Evolutionary conservation across 2,888 invertebrate genomes (phyloP).

Genomic region (Hypena proboscidalis): DNA sequence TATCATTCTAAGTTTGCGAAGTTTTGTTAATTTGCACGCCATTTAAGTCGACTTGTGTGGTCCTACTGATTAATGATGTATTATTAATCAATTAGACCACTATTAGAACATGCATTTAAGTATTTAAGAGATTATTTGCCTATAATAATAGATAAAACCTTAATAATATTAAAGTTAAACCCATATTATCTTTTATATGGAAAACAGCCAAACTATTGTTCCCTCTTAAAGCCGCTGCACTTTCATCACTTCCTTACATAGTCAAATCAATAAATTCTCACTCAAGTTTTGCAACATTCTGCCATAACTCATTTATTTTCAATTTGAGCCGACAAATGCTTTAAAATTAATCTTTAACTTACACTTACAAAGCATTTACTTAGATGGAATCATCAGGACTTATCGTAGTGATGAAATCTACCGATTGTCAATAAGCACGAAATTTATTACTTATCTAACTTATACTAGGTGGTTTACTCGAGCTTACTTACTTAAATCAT

Average conservation of each 20-base stretch:
- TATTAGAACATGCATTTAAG: too few relatives aligned
- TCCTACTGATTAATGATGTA: too few relatives aligned
- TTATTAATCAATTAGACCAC: too few relatives aligned
- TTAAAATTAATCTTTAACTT: constrained; percentile 25
- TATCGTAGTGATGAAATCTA: constrained; percentile 30
- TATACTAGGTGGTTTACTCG: constrained; percentile 45
- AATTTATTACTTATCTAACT: constrained; percentile 39
- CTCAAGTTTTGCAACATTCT: constrained; percentile 37
- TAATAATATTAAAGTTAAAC: too few relatives aligned
- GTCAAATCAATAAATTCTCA: constrained; percentile 42
- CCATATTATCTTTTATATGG: too few relatives aligned
- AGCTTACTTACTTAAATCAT: constrained; percentile 33
- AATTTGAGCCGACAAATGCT: constrained; percentile 40
- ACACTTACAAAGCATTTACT: constrained; percentile 30
- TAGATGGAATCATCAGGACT: constrained; percentile 33
- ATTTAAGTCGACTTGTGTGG: not conserved
- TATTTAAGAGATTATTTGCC: too few relatives aligned
- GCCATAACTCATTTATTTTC: constrained; percentile 37
- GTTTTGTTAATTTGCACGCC: constrained; percentile 2
- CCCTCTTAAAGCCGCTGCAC: too few relatives aligned
- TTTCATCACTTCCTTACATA: constrained; percentile 5
- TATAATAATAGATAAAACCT: too few relatives aligned
- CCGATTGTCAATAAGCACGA: constrained; percentile 29
- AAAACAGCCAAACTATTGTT: too few relatives aligned
- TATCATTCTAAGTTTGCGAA: constrained; percentile 1